Base-by-base conservation (phyloP, 2,888 invertebrate genomes). In the Andrena haemorrhoa region DNA sequence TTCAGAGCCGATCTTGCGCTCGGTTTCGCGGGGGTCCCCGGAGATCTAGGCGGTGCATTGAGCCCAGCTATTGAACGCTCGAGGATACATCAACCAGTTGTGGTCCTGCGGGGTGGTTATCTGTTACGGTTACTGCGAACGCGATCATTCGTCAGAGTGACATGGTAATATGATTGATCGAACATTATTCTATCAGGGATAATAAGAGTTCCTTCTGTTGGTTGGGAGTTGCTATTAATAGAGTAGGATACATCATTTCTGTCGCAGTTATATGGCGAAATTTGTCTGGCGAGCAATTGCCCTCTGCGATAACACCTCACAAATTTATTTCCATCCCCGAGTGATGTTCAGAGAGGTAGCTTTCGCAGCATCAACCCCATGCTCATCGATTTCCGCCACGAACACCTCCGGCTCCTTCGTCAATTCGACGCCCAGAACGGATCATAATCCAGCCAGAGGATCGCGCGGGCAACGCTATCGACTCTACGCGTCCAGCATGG, bases 111-210 rank as follows among this genome's bases (percentile, higher is more conserved):
- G 71, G 70, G 49, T 60, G 61, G 76, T 75, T 73, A 47, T 60
- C 49, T 29, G 56, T 70, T 79, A 60, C 70, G 51, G 49, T 60
- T 35, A 63, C 79, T 26, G 35, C 64, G 63, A 56, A 64, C 64
- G 71, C 49, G 64, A 79, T 79, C 79, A 71, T 79, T 79, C 71
- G 79, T 79, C 51, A 71, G 60, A 41, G 29, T 23, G 70, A 64
- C 79, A 65, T 79, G 70, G 70, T 70, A 65, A 70, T 65, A 65
- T 79, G 80, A 79, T 79, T 60, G 79, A 79, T 79, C 65, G 65
- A 61, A 71, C 71, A 65, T 79, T 65, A 60, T 20, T 64, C 79
- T 79, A 69, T 78, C 79, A 79, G 33, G 63, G 47, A 68, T 69
- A 49, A 41, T 78, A 68, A 61, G 61, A 78, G 61, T 53, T 81